Conservation (phyloP, 2,113 vertebrate species). For the Dicerorhinus sumatrensis region DNA sequence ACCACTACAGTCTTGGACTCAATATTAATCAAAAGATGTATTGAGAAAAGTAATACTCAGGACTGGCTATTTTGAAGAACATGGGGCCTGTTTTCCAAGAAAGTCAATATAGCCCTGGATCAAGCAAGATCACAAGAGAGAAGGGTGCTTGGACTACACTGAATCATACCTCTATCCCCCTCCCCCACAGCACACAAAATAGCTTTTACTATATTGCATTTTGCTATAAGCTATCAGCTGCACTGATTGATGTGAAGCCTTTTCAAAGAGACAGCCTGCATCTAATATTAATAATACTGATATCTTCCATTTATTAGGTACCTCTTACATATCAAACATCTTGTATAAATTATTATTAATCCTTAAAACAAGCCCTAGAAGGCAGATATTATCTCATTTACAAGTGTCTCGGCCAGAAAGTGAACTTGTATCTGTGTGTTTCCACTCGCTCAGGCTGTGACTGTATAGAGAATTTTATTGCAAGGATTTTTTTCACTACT, state of each 20-base stretch:
- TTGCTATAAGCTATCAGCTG: background rate
- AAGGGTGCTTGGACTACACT: background rate
- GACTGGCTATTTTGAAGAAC: background rate
- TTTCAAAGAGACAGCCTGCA: background rate
- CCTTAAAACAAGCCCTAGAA: background rate
- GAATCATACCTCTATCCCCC: background rate
- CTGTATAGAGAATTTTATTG: background rate
- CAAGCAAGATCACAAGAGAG: background rate
- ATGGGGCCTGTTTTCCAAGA: background rate
- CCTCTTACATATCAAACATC: background rate
- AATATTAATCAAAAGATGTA: background rate
- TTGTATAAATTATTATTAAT: conserved; percentile 48
- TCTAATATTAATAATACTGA: background rate
- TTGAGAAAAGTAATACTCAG: background rate
- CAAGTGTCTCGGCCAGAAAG: background rate
- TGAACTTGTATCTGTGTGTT: background rate
- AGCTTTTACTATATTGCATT: background rate
- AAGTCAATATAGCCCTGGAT: background rate
- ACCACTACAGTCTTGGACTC: background rate
- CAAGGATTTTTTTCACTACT: background rate
- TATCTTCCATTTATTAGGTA: background rate
- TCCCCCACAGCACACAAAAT: background rate
- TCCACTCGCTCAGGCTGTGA: background rate
- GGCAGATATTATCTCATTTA: conserved; percentile 5
- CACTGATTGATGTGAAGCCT: background rate